A percentile compares a stretch with the other conserved stretches of the same genome.
These are phyloP conservation scores for Pyrocephalus nanus DNA, from an alignment of 2,797 vertebrate species.

Conservation along the genomic window DNA sequence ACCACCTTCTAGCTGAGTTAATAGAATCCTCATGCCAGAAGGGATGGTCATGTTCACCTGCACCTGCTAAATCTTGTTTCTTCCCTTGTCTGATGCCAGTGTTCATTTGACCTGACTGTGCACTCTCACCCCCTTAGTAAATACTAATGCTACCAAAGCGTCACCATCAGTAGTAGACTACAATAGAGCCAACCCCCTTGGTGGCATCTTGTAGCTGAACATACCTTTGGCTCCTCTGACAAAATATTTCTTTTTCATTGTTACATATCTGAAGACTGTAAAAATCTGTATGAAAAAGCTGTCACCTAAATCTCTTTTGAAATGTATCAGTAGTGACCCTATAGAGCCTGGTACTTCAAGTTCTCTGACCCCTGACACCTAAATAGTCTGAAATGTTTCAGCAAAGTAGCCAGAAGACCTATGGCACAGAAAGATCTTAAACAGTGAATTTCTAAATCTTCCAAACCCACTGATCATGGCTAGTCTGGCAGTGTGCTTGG, in stretches of 20 bases:
- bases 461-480: not conserved
- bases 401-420: not conserved
- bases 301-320: not conserved
- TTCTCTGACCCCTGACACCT: not conserved
- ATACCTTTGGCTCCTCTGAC: not conserved
- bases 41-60: not conserved
- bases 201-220: not conserved
- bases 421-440: not conserved
- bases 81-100: not conserved
- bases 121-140: not conserved
- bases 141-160: not conserved
- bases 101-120: not conserved
- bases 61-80: not conserved
- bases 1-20: not conserved
- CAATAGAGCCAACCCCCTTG: not conserved
- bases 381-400: not conserved
- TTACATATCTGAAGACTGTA: not conserved
- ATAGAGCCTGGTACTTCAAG: not conserved
- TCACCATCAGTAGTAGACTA: not conserved
- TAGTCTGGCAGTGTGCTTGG: not conserved
- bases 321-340: not conserved
- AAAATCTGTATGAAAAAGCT: not conserved
- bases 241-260: not conserved
- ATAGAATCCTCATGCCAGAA: not conserved
- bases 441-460: not conserved